Base-by-base conservation (phyloP, 2,113 vertebrate species). In the Bagarius yarrelli region DNA sequence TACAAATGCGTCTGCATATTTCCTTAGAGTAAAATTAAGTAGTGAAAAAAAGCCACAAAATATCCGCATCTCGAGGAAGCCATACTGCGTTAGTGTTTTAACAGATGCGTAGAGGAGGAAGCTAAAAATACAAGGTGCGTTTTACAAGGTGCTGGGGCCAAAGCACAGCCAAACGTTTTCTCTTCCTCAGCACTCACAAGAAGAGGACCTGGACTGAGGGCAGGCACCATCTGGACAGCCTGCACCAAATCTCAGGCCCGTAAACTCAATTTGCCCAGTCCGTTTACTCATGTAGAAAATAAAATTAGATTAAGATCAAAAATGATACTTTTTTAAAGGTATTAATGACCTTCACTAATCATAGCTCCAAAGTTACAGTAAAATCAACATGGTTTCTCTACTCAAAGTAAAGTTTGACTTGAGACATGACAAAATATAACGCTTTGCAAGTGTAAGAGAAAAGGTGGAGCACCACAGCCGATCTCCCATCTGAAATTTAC, bases 91-190 rank as follows among this genome's bases (percentile, higher is more conserved):
- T 55, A 63, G 44, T 57, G 81, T 16, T 83, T 80, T 75, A 79
- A 75, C 82, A 83, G 82, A 80, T 76, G 77, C 19, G 14, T 30
- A 12, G 34, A 13, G 47, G 34, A 74, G 76, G 69, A 67, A 74
- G 57, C 47, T 34, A 18, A 6, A 18, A 32, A 30, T 80, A 11
- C 21, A 18, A 75, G 69, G 57, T 66, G 70, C 32, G 8, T 56
- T 74, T 83, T 66, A 57, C 77, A 79, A 34, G 25, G 40, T 57
- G 30, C 55, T 50, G 27, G 66, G 55, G 19, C 36, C 40, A 30
- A 57, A 53, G 53, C 6, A 19, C 14, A n/a, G 47, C 25, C 19
- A 18, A 60, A 25, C n/a, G n/a, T 23, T 27, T n/a, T 63, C 69
- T 23, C 34, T 79, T 21, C 52, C 36, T 83, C 18, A 52, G 30